These are phyloP conservation scores for Echinops telfairi DNA, from an alignment of 2,113 vertebrate genomes.

Conservation along the genomic window DNA sequence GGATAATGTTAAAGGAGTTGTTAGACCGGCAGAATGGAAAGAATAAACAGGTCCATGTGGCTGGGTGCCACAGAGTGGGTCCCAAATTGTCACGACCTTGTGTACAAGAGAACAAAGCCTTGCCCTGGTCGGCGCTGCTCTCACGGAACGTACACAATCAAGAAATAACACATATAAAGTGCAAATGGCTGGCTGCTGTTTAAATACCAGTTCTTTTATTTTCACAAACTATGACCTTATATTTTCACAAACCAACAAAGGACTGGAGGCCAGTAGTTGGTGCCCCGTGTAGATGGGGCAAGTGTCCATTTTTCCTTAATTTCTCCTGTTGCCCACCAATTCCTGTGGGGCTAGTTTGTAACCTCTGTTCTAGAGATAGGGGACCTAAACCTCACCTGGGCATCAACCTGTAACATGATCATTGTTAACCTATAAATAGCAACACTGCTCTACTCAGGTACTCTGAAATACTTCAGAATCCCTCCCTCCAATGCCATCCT, in stretches of 20 bases:
- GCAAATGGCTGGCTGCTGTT: background rate
- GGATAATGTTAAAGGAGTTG: conserved; percentile 21
- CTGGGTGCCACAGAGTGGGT: too few species aligned
- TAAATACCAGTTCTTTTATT: background rate
- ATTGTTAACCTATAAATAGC: background rate
- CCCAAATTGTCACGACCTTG: too few species aligned
- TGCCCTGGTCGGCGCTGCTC: too few species aligned
- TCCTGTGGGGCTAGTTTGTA: background rate
- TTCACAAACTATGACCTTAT: too few species aligned
- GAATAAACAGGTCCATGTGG: background rate
- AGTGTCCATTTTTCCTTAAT: background rate
- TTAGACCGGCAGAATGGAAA: background rate
- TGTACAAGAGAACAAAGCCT: too few species aligned
- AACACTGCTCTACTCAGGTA: background rate
- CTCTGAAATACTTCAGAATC: background rate
- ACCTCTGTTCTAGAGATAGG: conserved; percentile 14
- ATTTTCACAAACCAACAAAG: background rate
- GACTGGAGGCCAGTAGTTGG: background rate
- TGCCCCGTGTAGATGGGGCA: too few species aligned
- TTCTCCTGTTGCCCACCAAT: background rate
- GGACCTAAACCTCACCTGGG: background rate
- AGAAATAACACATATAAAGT: background rate
- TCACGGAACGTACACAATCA: background rate
- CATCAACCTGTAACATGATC: background rate
- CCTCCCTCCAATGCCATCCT: background rate